Evolutionary conservation across 1,140 invertebrate species (phyloP), one percentile per base, ranked within the genome.

Genomic region (Drosophila orena): DNA sequence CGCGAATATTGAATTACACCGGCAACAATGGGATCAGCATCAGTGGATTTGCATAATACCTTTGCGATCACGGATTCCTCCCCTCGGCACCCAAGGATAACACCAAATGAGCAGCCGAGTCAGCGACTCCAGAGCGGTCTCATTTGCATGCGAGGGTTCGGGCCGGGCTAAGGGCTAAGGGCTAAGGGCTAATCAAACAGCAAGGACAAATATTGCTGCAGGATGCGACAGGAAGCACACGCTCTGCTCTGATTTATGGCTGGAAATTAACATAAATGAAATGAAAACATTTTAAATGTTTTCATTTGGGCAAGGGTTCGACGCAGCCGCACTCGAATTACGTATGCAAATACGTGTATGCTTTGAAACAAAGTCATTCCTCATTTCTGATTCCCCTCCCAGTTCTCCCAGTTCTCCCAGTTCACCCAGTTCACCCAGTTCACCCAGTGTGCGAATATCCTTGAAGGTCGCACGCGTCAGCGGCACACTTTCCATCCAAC

Each of bases 251-350:
- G 81, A 85, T 85, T 85, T 85, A 85, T 85, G 81, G 72, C 65
- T 61, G 55, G 35, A 80, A 85, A 85, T 85, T 85, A 85, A 77
- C 81, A 85, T 85, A 85, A 85, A 85, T 59, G 81, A 77, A 85
- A 85, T 85, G 81, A 85, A 80, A 85, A 85, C 81, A 85, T 66
- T 85, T 65, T 73, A 77, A 85, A 85, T 85, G 81, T 85, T 85
- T 85, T 85, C 68, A 85, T 85, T 80, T 73, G 14, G 50, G 14
- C 12, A 34, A 38, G 64, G 65, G 61, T 34, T 24, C 27, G 22
- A 14, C 11, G 30, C 49, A 34, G 46, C 42, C 46, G 35, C 30
- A 42, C 50, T 72, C 47, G 62, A 57, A 72, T 80, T 79, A 69
- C 53, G 12, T 85, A 85, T 85, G 81, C 81, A 85, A 85, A 85